phyloP scores from a whole-genome alignment of 2,797 vertebrate genomes.

The Xenopus petersii region DNA sequence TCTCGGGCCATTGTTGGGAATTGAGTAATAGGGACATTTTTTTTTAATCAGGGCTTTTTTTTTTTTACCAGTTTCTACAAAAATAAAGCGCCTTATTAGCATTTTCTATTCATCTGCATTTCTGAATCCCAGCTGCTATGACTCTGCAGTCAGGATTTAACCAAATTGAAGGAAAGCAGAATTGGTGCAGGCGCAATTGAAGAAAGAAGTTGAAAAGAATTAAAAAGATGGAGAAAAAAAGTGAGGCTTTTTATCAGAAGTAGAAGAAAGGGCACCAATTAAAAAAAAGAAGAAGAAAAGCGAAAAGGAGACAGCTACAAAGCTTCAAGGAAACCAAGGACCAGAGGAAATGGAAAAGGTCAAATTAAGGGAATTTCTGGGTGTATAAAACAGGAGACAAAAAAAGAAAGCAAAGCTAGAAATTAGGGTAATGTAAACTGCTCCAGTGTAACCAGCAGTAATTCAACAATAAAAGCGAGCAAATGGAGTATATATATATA shows the following conservation, averaged over 20 bases:
- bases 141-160: constrained; percentile 61
- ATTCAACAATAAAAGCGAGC: not conserved
- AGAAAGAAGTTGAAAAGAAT: constrained; percentile 60
- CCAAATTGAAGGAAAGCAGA: constrained; percentile 52
- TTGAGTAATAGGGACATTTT: constrained; percentile 47
- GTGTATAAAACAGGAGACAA: constrained; percentile 19
- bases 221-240: constrained; percentile 30
- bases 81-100: constrained; percentile 60
- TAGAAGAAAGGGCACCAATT: constrained; percentile 60
- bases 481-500: not conserved
- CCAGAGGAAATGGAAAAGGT: constrained; percentile 33
- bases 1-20: constrained; percentile 42
- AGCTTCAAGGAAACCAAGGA: constrained; percentile 48
- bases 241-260: constrained; percentile 57
- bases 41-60: constrained; percentile 50
- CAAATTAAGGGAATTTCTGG: constrained; percentile 27
- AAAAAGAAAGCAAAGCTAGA: constrained; percentile 23
- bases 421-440: constrained; percentile 34
- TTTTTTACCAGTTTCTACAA: constrained; percentile 13
- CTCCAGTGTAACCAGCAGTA: not conserved
- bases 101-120: constrained; percentile 66
- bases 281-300: constrained; percentile 48
- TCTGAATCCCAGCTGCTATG: constrained; percentile 63
- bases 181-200: constrained; percentile 57
- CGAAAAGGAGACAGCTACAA: constrained; percentile 49